These are phyloP conservation scores for Melinaea marsaeus DNA, from an alignment of 2,888 invertebrate species.

Conservation along the genomic window DNA sequence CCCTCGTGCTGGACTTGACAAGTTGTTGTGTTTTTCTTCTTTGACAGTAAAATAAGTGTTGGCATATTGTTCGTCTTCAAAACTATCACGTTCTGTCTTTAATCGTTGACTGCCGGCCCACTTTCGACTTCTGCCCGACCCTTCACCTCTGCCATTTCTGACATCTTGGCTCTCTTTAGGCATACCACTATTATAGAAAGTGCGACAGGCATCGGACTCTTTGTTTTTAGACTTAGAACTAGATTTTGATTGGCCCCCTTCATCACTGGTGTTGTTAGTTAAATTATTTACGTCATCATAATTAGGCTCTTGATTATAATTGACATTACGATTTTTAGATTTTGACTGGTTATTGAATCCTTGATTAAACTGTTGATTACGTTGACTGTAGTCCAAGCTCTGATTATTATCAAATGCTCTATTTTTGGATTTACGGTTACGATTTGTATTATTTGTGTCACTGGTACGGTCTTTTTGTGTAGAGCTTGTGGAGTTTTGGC, in stretches of 20 bases:
- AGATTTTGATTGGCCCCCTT: conserved; percentile 52
- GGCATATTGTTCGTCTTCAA: conserved; percentile 69
- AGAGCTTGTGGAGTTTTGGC: conserved; percentile 17
- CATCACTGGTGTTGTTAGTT: conserved; percentile 36
- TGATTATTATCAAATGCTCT: conserved; percentile 36
- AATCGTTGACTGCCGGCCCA: conserved; percentile 61
- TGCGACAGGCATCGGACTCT: conserved; percentile 55
- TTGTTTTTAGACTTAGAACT: conserved; percentile 57
- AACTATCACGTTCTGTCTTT: conserved; percentile 49
- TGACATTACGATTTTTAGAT: conserved; percentile 28
- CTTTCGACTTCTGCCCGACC: conserved; percentile 48
- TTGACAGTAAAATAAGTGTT: conserved; percentile 53
- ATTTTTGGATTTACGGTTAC: conserved; percentile 37
- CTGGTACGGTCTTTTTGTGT: conserved; percentile 19
- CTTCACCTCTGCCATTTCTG: conserved; percentile 54
- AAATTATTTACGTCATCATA: conserved; percentile 31
- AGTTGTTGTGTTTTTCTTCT: conserved; percentile 47
- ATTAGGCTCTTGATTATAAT: conserved; percentile 26
- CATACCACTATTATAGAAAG: conserved; percentile 65
- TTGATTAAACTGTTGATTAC: conserved; percentile 31
- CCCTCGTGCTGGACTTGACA: conserved; percentile 50
- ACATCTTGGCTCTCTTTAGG: conserved; percentile 60
- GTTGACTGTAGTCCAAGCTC: conserved; percentile 34
- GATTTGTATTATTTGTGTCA: conserved; percentile 30
- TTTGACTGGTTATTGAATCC: conserved; percentile 30